phyloP scores from a whole-genome alignment of 2,113 vertebrate species.

The Pogonocichla stellata region DNA sequence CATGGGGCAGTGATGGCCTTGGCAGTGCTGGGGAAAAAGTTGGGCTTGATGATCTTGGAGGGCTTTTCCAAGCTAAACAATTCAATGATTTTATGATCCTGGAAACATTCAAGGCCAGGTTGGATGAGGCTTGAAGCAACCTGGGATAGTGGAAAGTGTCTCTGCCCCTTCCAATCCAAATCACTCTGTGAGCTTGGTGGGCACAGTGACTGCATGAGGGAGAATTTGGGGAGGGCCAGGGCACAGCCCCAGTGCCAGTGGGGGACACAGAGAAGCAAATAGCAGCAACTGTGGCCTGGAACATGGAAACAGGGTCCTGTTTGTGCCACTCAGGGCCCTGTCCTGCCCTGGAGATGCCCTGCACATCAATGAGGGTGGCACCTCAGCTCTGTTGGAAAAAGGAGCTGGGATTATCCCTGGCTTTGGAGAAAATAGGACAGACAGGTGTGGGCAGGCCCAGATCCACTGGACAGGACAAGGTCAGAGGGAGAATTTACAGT shows the following conservation, averaged over 20 bases:
- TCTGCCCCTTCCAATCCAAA: neutral
- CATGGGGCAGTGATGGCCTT: neutral
- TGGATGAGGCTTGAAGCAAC: neutral
- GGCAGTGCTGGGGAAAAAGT: accelerated
- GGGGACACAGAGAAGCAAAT: neutral
- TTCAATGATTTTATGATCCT: neutral
- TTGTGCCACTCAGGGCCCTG: neutral
- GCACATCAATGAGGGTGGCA: neutral
- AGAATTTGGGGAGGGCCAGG: neutral
- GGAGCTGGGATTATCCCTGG: neutral
- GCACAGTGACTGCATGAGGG: neutral
- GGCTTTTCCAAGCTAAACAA: neutral
- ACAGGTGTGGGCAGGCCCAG: neutral
- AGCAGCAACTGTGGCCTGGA: neutral
- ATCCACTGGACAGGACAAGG: neutral
- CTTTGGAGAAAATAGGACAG: neutral
- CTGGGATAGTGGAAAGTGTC: neutral
- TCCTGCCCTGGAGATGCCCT: neutral
- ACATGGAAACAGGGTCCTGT: neutral
- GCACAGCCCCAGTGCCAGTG: neutral
- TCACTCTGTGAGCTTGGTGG: neutral
- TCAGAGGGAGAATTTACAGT: neutral
- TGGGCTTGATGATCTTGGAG: accelerated
- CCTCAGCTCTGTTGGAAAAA: neutral
- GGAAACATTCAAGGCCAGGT: neutral